Evolutionary conservation across 1,140 invertebrate genomes (phyloP).

Genomic region (Pogonomyrmex californicus): DNA sequence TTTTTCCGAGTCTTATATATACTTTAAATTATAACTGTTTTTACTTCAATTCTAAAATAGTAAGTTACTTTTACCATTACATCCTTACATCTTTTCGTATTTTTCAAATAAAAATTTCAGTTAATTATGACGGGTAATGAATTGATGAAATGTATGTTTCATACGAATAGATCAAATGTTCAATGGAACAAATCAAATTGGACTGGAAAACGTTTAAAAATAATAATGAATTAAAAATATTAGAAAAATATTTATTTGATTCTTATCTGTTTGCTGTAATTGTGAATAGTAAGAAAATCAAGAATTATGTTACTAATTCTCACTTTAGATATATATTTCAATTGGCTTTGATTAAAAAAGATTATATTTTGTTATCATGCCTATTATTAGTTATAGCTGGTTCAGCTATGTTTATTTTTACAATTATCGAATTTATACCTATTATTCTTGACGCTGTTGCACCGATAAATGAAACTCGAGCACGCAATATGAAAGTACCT

Average conservation of each 20-base stretch:
- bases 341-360: background rate
- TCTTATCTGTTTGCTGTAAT: background rate
- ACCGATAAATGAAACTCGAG: conserved; percentile 45
- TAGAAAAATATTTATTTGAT: background rate
- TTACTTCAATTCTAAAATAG: conserved; percentile 16
- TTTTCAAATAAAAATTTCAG: background rate
- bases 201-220: background rate
- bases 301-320: background rate
- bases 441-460: conserved; percentile 18
- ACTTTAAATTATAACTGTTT: background rate
- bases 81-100: background rate
- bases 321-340: background rate
- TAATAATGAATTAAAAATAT: conserved; percentile 10
- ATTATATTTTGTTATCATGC: background rate
- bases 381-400: background rate
- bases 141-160: background rate
- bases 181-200: conserved; percentile 6
- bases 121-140: background rate
- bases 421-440: background rate
- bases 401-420: background rate
- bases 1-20: background rate
- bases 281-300: background rate
- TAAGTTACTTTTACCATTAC: too few species aligned
- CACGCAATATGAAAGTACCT: background rate
- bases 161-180: conserved; percentile 2